Percentiles rank a stretch among this genome's conserved stretches.
phyloP scores from a whole-genome alignment of 2,888 invertebrate species.

The Acleris cristana region DNA sequence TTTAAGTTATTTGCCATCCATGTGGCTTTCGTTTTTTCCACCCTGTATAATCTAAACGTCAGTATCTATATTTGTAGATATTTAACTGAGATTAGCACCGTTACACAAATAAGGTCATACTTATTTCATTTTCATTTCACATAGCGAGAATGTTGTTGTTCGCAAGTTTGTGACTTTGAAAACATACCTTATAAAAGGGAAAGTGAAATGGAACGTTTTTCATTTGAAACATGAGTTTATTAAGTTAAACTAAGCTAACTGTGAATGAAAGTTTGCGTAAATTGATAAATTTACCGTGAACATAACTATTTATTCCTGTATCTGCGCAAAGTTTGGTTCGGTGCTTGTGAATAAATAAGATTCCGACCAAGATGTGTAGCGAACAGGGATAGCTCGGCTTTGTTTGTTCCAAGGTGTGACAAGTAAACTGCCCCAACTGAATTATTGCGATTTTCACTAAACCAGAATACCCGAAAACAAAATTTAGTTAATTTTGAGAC shows the following conservation, averaged over 20 bases:
- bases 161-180: constrained; percentile 20
- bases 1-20: too few relatives aligned
- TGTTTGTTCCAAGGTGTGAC: background rate
- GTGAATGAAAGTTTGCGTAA: constrained; percentile 22
- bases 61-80: too few relatives aligned
- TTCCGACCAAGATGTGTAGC: background rate
- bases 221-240: constrained; percentile 12
- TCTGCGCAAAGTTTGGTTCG: constrained; percentile 2
- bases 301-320: constrained; percentile 15
- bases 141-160: background rate
- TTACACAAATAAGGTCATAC: too few relatives aligned
- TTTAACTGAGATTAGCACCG: too few relatives aligned
- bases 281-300: constrained; percentile 11
- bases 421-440: background rate
- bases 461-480: too few relatives aligned
- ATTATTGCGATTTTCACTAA: background rate
- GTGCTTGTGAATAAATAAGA: background rate
- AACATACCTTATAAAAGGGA: constrained; percentile 8
- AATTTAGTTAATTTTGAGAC: too few relatives aligned
- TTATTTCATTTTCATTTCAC: constrained; percentile 8
- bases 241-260: constrained; percentile 12
- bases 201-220: constrained; percentile 30
- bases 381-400: background rate
- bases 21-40: too few relatives aligned
- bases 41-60: too few relatives aligned